Evolutionary conservation across 1,140 invertebrate genomes (phyloP).

Genomic region (Manduca sexta): DNA sequence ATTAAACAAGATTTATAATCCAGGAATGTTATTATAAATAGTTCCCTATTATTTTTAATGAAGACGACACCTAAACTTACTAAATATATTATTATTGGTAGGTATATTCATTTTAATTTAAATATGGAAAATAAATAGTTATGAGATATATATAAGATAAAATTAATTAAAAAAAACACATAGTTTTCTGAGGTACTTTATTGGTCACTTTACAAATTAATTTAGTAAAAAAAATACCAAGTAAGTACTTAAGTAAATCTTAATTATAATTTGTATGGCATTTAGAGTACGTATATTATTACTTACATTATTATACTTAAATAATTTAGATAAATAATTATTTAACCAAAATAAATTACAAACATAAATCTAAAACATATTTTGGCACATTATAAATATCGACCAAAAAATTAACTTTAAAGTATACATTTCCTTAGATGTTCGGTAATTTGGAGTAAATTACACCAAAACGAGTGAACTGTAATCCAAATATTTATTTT

Average conservation of each 20-base stretch:
- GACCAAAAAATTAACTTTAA: background rate
- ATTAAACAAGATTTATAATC: too few species aligned
- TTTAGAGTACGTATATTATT: background rate
- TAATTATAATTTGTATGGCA: background rate
- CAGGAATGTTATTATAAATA: too few species aligned
- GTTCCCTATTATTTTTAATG: background rate
- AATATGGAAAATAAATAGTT: background rate
- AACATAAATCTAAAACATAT: background rate
- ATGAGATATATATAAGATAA: background rate
- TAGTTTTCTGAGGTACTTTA: conserved; percentile 16
- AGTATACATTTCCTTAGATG: too few species aligned
- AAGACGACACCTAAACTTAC: background rate
- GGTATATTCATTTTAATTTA: too few species aligned
- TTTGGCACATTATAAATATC: conserved; percentile 2
- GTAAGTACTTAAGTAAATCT: background rate
- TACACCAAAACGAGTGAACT: too few species aligned
- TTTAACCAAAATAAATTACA: background rate
- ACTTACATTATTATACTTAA: background rate
- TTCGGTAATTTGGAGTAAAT: too few species aligned
- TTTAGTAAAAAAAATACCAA: background rate
- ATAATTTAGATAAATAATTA: conserved; percentile 2
- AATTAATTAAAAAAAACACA: background rate
- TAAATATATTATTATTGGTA: background rate
- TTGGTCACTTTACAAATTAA: conserved; percentile 6
- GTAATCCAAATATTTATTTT: too few species aligned